These are phyloP conservation scores for Rhodophaea formosa DNA, from an alignment of 2,888 invertebrate species.

Conservation along the genomic window DNA sequence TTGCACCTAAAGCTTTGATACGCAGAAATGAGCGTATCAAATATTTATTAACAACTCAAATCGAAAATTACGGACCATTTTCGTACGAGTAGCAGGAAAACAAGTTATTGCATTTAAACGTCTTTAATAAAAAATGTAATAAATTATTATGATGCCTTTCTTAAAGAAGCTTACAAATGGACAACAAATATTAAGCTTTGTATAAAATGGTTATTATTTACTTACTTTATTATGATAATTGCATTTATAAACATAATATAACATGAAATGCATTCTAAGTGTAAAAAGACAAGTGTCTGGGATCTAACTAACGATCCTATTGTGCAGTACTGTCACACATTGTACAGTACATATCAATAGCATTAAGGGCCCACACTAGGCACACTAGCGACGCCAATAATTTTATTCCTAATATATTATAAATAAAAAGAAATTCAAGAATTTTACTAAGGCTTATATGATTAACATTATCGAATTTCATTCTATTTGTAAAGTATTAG, in stretches of 20 bases:
- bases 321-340: too few relatives aligned
- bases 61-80: background rate
- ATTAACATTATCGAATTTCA: too few relatives aligned
- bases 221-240: background rate
- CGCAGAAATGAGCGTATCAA: background rate
- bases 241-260: background rate
- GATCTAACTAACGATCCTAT: too few relatives aligned
- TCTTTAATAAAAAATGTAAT: conserved; percentile 8
- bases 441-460: too few relatives aligned
- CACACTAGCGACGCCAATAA: too few relatives aligned
- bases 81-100: background rate
- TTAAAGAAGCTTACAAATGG: background rate
- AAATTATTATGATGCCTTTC: background rate
- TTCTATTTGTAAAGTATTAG: too few relatives aligned
- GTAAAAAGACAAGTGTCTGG: too few relatives aligned
- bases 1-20: background rate
- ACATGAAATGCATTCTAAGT: conserved; percentile 1
- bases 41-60: background rate
- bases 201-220: background rate
- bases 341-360: too few relatives aligned
- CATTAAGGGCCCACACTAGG: too few relatives aligned
- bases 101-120: background rate
- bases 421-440: too few relatives aligned
- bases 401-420: too few relatives aligned
- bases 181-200: background rate